Conservation (phyloP, 2,797 vertebrate genomes). For the Mustela erminea region DNA sequence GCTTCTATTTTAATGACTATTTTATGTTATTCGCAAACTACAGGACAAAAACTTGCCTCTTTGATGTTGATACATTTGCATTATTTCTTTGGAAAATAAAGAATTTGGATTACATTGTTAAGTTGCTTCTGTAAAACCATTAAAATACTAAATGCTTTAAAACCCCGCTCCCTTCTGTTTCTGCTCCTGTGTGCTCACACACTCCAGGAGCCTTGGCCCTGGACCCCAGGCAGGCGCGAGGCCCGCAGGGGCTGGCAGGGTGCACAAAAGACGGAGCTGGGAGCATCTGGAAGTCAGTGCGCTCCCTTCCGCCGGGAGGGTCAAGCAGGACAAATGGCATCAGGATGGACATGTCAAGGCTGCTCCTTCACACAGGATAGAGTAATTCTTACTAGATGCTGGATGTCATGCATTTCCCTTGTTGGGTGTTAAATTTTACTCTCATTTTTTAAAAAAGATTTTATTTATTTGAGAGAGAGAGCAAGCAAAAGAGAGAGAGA, state of each 20-base stretch:
- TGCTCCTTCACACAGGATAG: rapidly evolving
- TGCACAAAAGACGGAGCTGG: background rate
- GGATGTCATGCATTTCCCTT: background rate
- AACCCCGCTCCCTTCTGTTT: background rate
- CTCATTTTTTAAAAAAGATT: background rate
- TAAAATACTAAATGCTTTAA: background rate
- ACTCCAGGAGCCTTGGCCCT: background rate
- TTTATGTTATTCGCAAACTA: background rate
- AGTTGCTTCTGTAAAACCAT: background rate
- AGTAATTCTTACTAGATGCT: background rate
- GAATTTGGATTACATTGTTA: background rate
- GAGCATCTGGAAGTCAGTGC: background rate
- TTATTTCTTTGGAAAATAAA: background rate
- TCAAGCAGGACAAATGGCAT: background rate
- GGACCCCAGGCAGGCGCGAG: background rate
- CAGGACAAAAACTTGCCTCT: background rate
- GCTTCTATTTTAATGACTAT: background rate
- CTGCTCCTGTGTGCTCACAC: background rate
- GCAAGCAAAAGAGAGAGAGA: background rate
- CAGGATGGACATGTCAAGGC: background rate
- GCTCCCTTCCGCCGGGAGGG: background rate
- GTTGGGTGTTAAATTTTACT: background rate
- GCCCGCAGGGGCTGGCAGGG: background rate
- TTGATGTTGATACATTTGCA: background rate
- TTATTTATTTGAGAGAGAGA: background rate